Evolutionary conservation across 2,113 vertebrate species (phyloP).

Genomic region (Lipotes vexillifer): DNA sequence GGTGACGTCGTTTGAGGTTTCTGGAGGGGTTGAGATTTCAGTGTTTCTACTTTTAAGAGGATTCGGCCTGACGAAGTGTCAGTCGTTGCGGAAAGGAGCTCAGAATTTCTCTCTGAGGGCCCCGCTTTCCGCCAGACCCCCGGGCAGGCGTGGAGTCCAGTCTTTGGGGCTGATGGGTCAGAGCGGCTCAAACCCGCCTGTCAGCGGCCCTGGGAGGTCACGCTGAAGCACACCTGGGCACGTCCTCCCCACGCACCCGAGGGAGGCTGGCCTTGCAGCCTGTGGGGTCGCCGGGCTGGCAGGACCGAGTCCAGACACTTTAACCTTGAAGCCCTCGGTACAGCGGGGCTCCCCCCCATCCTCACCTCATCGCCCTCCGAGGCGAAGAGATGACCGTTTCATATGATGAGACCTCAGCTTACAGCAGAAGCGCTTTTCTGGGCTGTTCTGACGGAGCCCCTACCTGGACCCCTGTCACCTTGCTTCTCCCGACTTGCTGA

Average conservation of each 20-base stretch:
- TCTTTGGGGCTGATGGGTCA: neutral
- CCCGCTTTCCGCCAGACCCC: neutral
- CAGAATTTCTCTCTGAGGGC: neutral
- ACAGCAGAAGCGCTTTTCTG: neutral
- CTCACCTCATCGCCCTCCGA: neutral
- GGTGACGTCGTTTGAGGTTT: neutral
- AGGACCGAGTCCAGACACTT: neutral
- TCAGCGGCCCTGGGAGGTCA: neutral
- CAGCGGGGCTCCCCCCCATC: neutral
- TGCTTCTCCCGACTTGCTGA: neutral
- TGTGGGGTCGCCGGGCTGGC: neutral
- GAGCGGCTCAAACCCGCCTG: neutral
- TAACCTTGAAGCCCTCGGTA: fast-evolving
- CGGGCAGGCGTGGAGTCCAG: too few species aligned
- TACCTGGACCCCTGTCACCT: neutral
- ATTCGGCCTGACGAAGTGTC: neutral
- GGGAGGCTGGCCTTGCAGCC: neutral
- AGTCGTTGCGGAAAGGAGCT: neutral
- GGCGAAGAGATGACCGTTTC: neutral
- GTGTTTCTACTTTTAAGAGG: neutral
- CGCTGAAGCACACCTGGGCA: neutral
- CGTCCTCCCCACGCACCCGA: fast-evolving
- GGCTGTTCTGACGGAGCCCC: neutral
- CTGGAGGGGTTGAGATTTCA: neutral
- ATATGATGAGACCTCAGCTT: fast-evolving